Conservation (phyloP, 2,888 invertebrate genomes). For the Synergus umbraculus region DNA sequence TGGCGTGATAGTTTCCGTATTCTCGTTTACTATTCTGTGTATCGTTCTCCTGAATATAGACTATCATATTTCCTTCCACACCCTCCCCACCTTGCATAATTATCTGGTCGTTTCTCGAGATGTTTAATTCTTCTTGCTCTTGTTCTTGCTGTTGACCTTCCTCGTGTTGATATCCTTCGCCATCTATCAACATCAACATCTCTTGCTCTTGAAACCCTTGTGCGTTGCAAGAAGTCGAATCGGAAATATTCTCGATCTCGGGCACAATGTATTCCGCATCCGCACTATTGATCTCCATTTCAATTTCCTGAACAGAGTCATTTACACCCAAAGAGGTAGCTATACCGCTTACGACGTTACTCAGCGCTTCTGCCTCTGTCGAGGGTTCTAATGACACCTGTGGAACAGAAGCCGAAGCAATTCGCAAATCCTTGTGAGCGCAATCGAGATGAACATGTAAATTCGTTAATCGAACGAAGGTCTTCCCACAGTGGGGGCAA, state of each 20-base stretch:
- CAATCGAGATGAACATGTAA: conserved; percentile 79
- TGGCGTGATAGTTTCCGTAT: conserved; percentile 57
- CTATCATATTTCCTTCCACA: conserved; percentile 70
- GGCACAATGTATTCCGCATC: conserved; percentile 67
- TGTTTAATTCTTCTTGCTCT: conserved; percentile 70
- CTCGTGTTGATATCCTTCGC: conserved; percentile 64
- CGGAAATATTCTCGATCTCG: conserved; percentile 61
- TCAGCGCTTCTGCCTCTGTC: conserved; percentile 80
- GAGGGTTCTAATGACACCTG: conserved; percentile 76
- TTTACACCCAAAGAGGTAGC: conserved; percentile 80
- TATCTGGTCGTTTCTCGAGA: conserved; percentile 68
- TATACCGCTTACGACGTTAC: conserved; percentile 80
- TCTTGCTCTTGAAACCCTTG: conserved; percentile 75
- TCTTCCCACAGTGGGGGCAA: conserved; percentile 87
- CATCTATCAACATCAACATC: conserved; percentile 73
- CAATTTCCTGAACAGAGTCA: conserved; percentile 80
- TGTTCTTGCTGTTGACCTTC: conserved; percentile 65
- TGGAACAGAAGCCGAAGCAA: neutral
- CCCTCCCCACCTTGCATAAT: conserved; percentile 71
- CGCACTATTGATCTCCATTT: conserved; percentile 70
- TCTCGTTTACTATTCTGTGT: conserved; percentile 60
- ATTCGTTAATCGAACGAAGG: conserved; percentile 84
- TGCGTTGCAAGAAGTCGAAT: conserved; percentile 69
- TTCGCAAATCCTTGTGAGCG: conserved; percentile 66
- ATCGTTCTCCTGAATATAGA: conserved; percentile 71